phyloP scores from a whole-genome alignment of 30 jellyfish, hydroid and myxozoan genomes.

The Chrysaora quinquecirrha region DNA sequence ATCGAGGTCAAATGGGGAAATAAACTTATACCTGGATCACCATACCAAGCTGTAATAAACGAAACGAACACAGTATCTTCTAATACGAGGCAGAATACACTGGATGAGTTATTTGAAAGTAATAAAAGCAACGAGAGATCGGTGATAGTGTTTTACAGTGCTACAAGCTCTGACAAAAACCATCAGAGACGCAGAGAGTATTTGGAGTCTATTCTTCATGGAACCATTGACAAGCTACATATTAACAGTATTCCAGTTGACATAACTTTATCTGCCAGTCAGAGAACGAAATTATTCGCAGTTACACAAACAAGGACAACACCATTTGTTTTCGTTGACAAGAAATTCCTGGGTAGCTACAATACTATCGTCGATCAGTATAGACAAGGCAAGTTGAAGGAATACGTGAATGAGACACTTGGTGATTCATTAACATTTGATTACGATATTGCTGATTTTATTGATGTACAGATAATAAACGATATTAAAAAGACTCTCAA shows the following conservation, averaged over 20 bases:
- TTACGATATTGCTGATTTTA: constrained; percentile 2
- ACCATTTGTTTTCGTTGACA: constrained; percentile 75
- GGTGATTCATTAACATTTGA: constrained; percentile 17
- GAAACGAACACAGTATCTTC: constrained; percentile 28
- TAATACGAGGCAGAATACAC: neutral
- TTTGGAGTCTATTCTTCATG: constrained; percentile 43
- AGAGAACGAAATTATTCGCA: constrained; percentile 60
- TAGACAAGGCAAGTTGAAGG: constrained; percentile 53
- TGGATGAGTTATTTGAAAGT: constrained; percentile 27
- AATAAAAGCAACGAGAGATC: constrained; percentile 22
- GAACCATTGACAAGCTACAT: constrained; percentile 37
- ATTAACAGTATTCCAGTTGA: constrained; percentile 71
- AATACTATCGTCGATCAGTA: constrained; percentile 56
- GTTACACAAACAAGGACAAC: constrained; percentile 20
- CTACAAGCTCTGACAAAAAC: constrained; percentile 59
- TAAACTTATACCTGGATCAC: constrained; percentile 70
- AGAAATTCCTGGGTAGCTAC: constrained; percentile 63
- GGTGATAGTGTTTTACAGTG: constrained; percentile 78
- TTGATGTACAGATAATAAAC: constrained; percentile 41
- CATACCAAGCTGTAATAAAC: constrained; percentile 67
- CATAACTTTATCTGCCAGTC: constrained; percentile 52
- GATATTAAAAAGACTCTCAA: constrained; percentile 37
- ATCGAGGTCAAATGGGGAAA: constrained; percentile 90
- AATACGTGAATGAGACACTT: constrained; percentile 11
- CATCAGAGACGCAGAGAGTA: constrained; percentile 54